Evolutionary conservation across 2,797 vertebrate species (phyloP).

Genomic region (Mus caroli): DNA sequence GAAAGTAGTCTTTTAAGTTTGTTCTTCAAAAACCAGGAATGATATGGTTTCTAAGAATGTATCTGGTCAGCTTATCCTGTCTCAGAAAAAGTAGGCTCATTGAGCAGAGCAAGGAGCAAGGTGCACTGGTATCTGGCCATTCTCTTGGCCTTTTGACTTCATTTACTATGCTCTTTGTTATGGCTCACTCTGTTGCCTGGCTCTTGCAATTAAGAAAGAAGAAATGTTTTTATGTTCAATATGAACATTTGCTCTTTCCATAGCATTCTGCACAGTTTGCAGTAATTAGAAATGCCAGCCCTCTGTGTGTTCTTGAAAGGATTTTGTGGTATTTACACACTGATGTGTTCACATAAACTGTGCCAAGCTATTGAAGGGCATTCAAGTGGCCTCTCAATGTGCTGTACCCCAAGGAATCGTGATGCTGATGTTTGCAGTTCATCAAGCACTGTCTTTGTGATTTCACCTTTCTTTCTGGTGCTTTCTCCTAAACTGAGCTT

Average conservation of each 20-base stretch:
- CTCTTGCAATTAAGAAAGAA: constrained; percentile 45
- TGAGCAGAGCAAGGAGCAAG: neutral
- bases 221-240: constrained; percentile 36
- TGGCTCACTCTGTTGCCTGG: neutral
- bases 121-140: neutral
- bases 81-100: neutral
- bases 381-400: neutral
- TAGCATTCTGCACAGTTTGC: constrained; percentile 41
- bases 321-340: neutral
- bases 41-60: neutral
- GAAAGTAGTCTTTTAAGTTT: constrained; percentile 41
- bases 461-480: constrained; percentile 38
- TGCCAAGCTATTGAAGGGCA: neutral
- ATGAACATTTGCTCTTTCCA: neutral
- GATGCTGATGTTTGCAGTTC: neutral
- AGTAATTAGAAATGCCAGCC: neutral
- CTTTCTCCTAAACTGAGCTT: constrained; percentile 5
- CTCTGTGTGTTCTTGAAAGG: neutral
- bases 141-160: neutral
- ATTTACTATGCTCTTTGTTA: constrained; percentile 26
- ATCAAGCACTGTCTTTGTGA: neutral
- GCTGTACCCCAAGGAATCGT: too few species aligned
- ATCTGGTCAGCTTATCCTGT: neutral
- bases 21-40: constrained; percentile 22
- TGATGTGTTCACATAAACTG: neutral